Evolutionary conservation across 2,113 vertebrate genomes (phyloP).

Genomic region (Charina bottae): DNA sequence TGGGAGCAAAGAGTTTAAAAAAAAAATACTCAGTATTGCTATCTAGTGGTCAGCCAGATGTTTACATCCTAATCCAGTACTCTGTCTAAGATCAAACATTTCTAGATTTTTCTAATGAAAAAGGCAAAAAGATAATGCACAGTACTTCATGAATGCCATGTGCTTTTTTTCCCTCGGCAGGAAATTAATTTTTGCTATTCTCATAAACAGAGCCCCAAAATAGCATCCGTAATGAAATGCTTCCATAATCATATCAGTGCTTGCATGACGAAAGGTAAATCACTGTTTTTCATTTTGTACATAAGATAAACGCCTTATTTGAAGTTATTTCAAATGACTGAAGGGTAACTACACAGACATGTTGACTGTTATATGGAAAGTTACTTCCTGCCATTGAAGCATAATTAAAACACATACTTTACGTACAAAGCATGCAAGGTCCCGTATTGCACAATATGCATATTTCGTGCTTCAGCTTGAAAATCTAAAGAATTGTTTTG

Average conservation of each 20-base stretch:
- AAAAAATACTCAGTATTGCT: background rate
- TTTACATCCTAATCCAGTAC: background rate
- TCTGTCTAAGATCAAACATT: background rate
- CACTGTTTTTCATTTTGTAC: background rate
- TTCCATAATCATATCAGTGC: background rate
- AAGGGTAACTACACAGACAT: background rate
- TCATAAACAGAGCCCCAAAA: background rate
- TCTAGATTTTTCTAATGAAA: background rate
- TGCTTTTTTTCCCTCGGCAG: background rate
- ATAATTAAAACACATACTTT: background rate
- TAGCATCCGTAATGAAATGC: background rate
- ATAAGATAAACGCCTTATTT: background rate
- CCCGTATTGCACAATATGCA: background rate
- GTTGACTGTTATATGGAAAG: background rate
- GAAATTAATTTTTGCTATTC: background rate
- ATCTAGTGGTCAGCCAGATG: background rate
- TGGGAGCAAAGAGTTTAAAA: background rate
- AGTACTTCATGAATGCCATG: background rate
- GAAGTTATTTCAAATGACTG: background rate
- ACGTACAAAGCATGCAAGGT: background rate
- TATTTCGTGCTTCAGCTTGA: background rate
- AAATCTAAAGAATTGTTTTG: background rate
- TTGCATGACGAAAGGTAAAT: too few species aligned
- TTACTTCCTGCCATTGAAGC: conserved; percentile 6
- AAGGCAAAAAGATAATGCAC: background rate